Conservation (phyloP, 2,888 invertebrate species). For the Nasonia oneida region DNA sequence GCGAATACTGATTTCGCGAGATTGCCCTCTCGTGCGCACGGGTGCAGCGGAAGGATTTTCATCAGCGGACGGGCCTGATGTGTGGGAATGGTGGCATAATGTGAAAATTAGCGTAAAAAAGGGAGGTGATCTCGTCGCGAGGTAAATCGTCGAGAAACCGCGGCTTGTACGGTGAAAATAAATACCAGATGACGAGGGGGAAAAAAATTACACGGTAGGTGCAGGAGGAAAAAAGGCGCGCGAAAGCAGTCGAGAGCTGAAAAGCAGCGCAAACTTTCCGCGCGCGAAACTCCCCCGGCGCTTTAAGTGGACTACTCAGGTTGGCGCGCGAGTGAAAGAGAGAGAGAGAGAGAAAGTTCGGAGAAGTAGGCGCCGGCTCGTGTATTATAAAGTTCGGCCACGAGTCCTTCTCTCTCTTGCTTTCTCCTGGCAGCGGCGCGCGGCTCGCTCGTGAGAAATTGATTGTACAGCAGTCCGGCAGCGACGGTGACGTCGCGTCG, state of each 20-base stretch:
- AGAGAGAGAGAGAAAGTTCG: background rate
- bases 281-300: background rate
- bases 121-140: background rate
- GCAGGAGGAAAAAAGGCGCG: background rate
- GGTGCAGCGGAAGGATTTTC: background rate
- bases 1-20: no score
- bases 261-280: constrained; percentile 34
- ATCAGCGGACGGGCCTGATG: background rate
- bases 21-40: no score
- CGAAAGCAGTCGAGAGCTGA: background rate
- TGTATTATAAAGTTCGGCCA: constrained; percentile 21
- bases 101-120: background rate
- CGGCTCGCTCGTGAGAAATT: constrained; percentile 46
- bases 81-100: background rate
- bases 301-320: constrained; percentile 36
- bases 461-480: constrained; percentile 45
- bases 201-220: background rate
- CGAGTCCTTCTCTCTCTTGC: background rate
- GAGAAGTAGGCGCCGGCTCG: background rate
- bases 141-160: constrained; percentile 30
- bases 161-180: background rate
- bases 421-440: background rate
- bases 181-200: background rate
- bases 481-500: constrained; percentile 44
- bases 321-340: background rate